Conservation (phyloP, 2,113 vertebrate species). For the Campylomormyrus numenius region DNA sequence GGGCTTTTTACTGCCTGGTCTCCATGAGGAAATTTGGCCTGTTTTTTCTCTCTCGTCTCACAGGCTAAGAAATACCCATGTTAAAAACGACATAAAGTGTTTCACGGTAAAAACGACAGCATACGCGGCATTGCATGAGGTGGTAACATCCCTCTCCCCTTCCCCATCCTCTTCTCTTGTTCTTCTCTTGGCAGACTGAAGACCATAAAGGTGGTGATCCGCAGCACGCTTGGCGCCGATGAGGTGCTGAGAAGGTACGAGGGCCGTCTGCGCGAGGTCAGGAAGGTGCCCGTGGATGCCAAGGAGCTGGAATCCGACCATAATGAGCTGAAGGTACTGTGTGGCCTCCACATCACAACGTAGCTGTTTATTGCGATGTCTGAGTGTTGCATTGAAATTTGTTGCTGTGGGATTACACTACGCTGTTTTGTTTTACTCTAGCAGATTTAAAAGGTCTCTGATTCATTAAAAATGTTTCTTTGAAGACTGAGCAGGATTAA, state of each 20-base stretch:
- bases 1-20: background rate
- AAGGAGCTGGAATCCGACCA: conserved; percentile 76
- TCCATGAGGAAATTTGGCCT: background rate
- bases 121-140: background rate
- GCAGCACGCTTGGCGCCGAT: conserved; percentile 80
- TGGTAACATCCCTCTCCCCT: background rate
- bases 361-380: background rate
- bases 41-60: background rate
- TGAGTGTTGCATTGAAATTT: background rate
- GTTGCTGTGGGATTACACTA: background rate
- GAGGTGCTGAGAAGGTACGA: conserved; percentile 77
- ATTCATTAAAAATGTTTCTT: background rate
- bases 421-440: background rate
- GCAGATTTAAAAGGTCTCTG: background rate
- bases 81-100: background rate
- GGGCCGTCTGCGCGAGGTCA: conserved; percentile 77
- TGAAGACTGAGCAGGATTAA: background rate
- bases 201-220: conserved; percentile 86
- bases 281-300: conserved; percentile 71
- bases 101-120: background rate
- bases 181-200: conserved; percentile 67
- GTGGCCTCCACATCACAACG: background rate
- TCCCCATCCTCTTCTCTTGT: background rate
- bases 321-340: conserved; percentile 75
- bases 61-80: background rate